phyloP scores from a whole-genome alignment of 2,113 vertebrate genomes.

The Tyrannus savana region DNA sequence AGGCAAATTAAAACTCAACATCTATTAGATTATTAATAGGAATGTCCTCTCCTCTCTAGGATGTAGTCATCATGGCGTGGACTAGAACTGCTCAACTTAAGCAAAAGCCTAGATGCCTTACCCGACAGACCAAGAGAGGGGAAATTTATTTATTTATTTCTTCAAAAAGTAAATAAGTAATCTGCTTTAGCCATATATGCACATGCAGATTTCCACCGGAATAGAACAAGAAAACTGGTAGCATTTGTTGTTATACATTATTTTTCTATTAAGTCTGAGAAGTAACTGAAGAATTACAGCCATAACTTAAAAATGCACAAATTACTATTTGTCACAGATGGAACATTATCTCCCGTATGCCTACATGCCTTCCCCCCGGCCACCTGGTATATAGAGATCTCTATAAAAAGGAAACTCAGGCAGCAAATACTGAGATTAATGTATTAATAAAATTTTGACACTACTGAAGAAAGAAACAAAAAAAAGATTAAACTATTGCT shows the following conservation, averaged over 20 bases:
- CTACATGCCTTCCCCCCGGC: slow-evolving; percentile 29
- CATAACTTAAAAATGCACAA: slow-evolving; percentile 19
- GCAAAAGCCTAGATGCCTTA: not conserved
- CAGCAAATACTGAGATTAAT: slow-evolving; percentile 16
- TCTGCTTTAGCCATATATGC: not conserved
- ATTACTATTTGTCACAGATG: slow-evolving; percentile 56
- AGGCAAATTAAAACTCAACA: slow-evolving; percentile 64
- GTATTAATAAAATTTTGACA: slow-evolving; percentile 8
- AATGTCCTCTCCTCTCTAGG: slow-evolving; percentile 66
- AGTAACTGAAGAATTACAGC: slow-evolving; percentile 38
- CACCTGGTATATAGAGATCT: slow-evolving; percentile 19
- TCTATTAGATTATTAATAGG: slow-evolving; percentile 75
- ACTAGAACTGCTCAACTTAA: not conserved
- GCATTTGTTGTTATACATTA: not conserved
- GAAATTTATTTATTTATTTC: not conserved
- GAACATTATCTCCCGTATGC: slow-evolving; percentile 28
- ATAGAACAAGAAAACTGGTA: slow-evolving; percentile 15
- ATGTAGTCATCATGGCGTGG: slow-evolving; percentile 39
- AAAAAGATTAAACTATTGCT: not conserved
- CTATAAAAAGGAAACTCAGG: slow-evolving; percentile 34
- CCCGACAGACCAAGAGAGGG: not conserved
- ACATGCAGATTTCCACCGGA: not conserved
- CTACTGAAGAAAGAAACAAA: not conserved
- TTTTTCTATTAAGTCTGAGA: slow-evolving; percentile 34
- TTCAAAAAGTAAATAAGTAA: slow-evolving; percentile 29